A percentile compares a stretch with the other conserved stretches of the same genome.
These are phyloP conservation scores for Anneissia japonica DNA, from an alignment of 35 echinoderm and acorn worm genomes.

Conservation along the genomic window DNA sequence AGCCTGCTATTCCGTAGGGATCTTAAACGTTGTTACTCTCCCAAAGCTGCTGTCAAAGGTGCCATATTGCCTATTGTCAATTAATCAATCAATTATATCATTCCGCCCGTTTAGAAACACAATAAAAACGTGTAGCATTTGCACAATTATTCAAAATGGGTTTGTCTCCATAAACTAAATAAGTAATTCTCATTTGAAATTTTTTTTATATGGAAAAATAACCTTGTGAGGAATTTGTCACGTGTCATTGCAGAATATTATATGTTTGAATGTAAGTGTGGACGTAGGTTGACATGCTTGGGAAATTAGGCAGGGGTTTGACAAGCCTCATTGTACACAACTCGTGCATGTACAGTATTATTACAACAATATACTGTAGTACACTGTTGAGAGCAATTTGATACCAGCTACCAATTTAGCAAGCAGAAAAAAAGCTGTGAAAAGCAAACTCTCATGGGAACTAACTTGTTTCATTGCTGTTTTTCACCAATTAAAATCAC, in stretches of 20 bases:
- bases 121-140: neutral
- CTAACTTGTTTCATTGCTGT: neutral
- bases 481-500: neutral
- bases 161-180: neutral
- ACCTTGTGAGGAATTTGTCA: neutral
- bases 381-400: neutral
- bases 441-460: neutral
- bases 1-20: neutral
- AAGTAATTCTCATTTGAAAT: neutral
- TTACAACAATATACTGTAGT: neutral
- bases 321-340: neutral
- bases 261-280: neutral
- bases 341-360: neutral
- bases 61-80: neutral
- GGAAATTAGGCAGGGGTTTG: neutral
- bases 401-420: neutral
- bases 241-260: neutral
- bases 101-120: neutral
- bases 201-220: neutral
- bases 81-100: neutral
- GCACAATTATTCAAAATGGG: neutral
- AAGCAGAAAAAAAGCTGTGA: neutral
- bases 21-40: neutral
- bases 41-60: neutral
- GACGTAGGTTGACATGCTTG: neutral